Base-by-base conservation (phyloP, 1,140 invertebrate genomes). In the Atta texana region DNA sequence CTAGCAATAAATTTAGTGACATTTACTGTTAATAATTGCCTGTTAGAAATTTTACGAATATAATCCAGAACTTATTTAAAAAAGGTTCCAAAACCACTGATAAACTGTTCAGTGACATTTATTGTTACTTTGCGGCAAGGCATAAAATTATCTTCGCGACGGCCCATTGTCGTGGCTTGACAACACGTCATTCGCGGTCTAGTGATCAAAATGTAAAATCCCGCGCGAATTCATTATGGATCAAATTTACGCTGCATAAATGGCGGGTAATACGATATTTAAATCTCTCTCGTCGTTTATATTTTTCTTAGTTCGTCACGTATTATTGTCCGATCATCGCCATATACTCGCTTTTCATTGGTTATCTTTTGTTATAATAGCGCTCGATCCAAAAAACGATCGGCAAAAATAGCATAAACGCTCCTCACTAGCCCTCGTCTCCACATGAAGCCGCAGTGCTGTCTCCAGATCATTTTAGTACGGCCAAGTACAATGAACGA, bases 351-450 rank as follows among this genome's bases (percentile, higher is more conserved):
- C 31, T 24, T 53, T 39, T 63, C 31, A 44, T 44, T 44, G 10
- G 24, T n/a, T 21, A 59, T 49, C 44, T 39, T 10, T 4, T 59
- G 66, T 85, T 68, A 24, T 24, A 85, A 87, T 87, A 80, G 53
- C 28, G 49, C 39, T 34, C 44, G 78, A 84, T 66, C 69, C 78
- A 21, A 81, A 39, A 31, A 61, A 80, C 77, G 28, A 21, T 72
- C 78, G 55, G 59, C 64, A 64, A 59, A 87, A 87, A 85, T 87
- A 87, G 86, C 31, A 55, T 66, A 39, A 59, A 51, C 28, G 53
- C n/a, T 14, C 39, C 51, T 69, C 59, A 12, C 14, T 63, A 31
- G 75, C 34, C 71, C 51, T 21, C 18, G 21, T 82, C 51, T 5
- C 5, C 68, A 39, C 34, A 39, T 39, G 5, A 57, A 31, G 57